Evolutionary conservation across 1,140 invertebrate genomes (phyloP), one percentile per base, ranked within the genome.

Genomic region (Leptopilina boulardi): DNA sequence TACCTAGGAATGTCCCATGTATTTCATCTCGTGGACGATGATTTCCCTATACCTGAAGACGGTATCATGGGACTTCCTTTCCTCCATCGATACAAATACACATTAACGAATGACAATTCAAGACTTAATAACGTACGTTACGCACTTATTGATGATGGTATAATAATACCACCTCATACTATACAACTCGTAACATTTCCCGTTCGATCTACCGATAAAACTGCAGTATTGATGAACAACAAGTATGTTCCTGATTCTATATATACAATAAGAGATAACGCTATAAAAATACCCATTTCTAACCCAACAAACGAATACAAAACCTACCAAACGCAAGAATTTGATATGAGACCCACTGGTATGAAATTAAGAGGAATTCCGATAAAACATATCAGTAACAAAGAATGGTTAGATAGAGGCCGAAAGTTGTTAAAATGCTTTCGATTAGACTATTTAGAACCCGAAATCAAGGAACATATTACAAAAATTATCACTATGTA

Each of bases 381-480:
- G 1, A 3, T 15, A n/a, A 44, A 13, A 44, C 42, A 44, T n/a
- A 0, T 11, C 1, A 44, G 3, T 13, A n/a, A n/a, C 0, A 15
- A 1, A 3, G 13, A 44, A n/a, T 15, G 11, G 11, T 15, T 44
- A 2, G 15, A 13, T 15, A 44, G 42, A 44, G 10, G 30, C 3
- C 38, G 18, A 15, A 26, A 72, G 15, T 18, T 44, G 3, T 42
- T 72, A 72, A 4, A 15, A 18, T 23, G 13, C 8, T 44, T 38
- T 19, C 15, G 71, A 72, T 44, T 72, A 11, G 15, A 72, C 23
- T 38, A 72, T 44, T 30, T 72, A 19, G 34, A 21, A 9, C 30
- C 9, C 0, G 44, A 38, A 0, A 34, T 44, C 4, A 38, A 9
- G 6, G 38, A 72, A 42, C 0, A 26, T 4, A 72, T 72, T 5